Percentiles rank a stretch among this genome's conserved stretches.
Conservation (phyloP, 2,888 invertebrate species). For the Amphimallon solstitiale region DNA sequence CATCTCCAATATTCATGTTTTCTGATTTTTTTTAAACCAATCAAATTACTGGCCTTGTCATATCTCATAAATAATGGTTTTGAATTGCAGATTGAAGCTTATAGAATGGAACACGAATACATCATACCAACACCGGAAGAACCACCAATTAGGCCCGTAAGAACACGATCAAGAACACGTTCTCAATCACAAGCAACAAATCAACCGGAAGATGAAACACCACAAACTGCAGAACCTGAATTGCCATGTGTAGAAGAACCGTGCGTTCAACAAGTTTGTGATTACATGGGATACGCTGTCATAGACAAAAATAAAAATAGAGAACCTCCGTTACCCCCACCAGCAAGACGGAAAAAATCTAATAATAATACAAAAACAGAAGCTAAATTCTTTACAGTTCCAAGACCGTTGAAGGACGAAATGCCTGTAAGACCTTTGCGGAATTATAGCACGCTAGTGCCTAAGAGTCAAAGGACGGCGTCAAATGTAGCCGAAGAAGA, state of each 20-base stretch:
- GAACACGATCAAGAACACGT: slow-evolving; percentile 66
- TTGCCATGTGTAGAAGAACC: slow-evolving; percentile 57
- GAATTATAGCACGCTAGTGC: slow-evolving; percentile 71
- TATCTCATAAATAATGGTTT: too few relatives aligned
- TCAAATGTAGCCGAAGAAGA: slow-evolving; percentile 60
- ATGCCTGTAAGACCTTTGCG: slow-evolving; percentile 69
- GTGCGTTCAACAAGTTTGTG: slow-evolving; percentile 59
- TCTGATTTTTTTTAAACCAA: neutral
- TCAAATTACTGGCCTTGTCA: too few relatives aligned
- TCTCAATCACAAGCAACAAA: slow-evolving; percentile 69
- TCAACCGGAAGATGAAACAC: slow-evolving; percentile 65
- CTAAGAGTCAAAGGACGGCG: slow-evolving; percentile 71
- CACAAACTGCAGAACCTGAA: slow-evolving; percentile 50
- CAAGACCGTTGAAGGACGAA: slow-evolving; percentile 62
- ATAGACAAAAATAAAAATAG: slow-evolving; percentile 73
- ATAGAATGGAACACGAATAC: slow-evolving; percentile 74
- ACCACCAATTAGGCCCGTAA: slow-evolving; percentile 68
- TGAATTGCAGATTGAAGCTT: slow-evolving; percentile 72
- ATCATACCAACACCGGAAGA: slow-evolving; percentile 67
- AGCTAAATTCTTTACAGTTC: slow-evolving; percentile 77
- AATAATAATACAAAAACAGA: slow-evolving; percentile 63
- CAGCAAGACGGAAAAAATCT: slow-evolving; percentile 58
- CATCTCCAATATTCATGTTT: neutral
- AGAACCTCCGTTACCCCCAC: slow-evolving; percentile 67
- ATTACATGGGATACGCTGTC: slow-evolving; percentile 75